Base-by-base conservation (phyloP, 2,888 invertebrate species). In the Eugnorisma glareosa region DNA sequence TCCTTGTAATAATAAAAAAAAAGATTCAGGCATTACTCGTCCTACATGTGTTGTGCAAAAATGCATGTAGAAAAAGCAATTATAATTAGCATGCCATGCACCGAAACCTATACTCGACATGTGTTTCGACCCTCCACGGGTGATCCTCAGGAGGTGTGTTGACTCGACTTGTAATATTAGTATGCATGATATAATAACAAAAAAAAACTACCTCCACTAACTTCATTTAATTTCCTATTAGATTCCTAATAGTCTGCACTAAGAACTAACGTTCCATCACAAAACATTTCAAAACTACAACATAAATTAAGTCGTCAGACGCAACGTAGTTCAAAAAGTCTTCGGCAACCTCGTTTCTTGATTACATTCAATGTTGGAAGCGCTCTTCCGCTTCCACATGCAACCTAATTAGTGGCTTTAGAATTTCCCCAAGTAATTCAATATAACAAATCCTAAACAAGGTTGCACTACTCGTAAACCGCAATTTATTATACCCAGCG, bases 321-420 rank as follows among this genome's bases (percentile, higher is more conserved):
- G 15, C 45, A 45, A 40, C 37, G 24, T 51, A 6, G 15, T 40
- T 40, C 28, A 51, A 48, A 45, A n/a, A 31, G 1, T 28, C 15
- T n/a, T 21, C 8, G 2, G 15, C 3, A 63, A 51, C 59, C 18
- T 43, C 1, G 18, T 8, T 54, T 21, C 45, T 45, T 70, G 31
- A 35, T 51, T 43, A 45, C 43, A 66, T 67, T 24, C 21, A 28
- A 28, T 40, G 40, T 13, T 31, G 43, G 66, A 28, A 63, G 35
- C 5, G n/a, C 57, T 71, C 21, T 28, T 71, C 18, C 24, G 24
- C 24, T 40, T 24, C 7, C 64, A 40, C 59, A 45, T 72, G 35
- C 40, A 13, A 31, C 70, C 67, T 81, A 82, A 82, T 80, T 81
- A 80, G 69, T 21, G 67, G 67, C 64, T 84, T 43, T 68, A n/a